Base-by-base conservation (phyloP, 2,888 invertebrate genomes). In the Cephus sareptanus region DNA sequence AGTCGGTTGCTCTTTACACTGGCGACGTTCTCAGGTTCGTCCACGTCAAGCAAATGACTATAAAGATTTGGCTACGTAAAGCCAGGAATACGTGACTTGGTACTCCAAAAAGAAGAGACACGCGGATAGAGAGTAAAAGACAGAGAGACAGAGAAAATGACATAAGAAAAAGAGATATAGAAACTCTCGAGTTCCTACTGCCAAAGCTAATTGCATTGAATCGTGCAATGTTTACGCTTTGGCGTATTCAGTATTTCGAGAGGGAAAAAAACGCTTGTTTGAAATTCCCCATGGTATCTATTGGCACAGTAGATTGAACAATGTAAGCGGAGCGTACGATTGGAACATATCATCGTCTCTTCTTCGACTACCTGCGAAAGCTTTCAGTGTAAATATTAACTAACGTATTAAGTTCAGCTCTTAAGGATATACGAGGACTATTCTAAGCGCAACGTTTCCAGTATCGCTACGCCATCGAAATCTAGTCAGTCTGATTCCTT, bases 401-500 rank as follows among this genome's bases (percentile, higher is more conserved):
- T 11, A 33, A 71, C 71, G 71, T 33, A 71, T 71, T 30, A 71
- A 71, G 23, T 56, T 56, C 23, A 56, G 56, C 56, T 56, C 56
- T 23, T 56, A 56, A 23, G 23, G 56, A 56, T 9, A 15, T 6
- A 23, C 56, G 23, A 56, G 56, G 9, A 56, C 56, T 56, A 56
- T 56, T 56, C 23, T 6, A 56, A 56, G 9, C 23, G 23, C 56
- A 56, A 56, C 56, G 56, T 56, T 56, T 56, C 23, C 56, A 56
- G 56, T 23, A 56, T 23, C 56, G 56, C 71, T 31, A 71, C 30
- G 71, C 34, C 30, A 71, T 71, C 71, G 34, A 71, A 6, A 82
- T 85, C 85, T 84, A 86, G 86, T 85, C 85, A 86, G 81, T 81
- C 82, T 78, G 75, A 83, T 82, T 80, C 81, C 84, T 83, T 83